A percentile compares a stretch with the other conserved stretches of the same genome.
Conservation (phyloP, 2,113 vertebrate genomes). For the Uria aalge region DNA sequence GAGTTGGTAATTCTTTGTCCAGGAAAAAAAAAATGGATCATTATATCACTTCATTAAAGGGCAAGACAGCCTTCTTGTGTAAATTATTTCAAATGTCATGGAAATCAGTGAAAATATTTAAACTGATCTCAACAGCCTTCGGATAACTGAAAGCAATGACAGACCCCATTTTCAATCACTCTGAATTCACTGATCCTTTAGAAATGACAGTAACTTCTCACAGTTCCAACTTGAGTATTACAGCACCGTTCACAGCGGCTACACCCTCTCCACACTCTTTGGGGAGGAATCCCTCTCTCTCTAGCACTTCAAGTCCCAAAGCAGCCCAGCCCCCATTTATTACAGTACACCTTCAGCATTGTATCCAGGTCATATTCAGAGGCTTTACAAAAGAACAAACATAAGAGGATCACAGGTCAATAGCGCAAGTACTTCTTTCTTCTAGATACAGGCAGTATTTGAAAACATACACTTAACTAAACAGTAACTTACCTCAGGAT, state of each 20-base stretch:
- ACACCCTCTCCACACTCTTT: rapidly evolving
- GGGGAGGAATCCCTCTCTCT: not conserved
- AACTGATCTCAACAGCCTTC: not conserved
- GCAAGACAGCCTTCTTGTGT: not conserved
- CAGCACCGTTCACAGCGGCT: rapidly evolving
- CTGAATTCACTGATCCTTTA: not conserved
- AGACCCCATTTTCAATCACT: not conserved
- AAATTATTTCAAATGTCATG: not conserved
- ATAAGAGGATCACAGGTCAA: not conserved
- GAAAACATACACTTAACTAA: not conserved
- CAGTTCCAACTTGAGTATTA: not conserved
- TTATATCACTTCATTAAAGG: not conserved
- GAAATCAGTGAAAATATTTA: not conserved
- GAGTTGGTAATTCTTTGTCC: not conserved
- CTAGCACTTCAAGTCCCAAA: not conserved
- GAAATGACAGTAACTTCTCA: not conserved
- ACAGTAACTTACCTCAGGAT: not conserved
- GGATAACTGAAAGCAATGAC: not conserved
- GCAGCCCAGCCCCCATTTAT: not conserved
- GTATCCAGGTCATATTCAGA: not conserved
- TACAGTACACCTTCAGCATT: not conserved
- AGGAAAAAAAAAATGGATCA: not conserved
- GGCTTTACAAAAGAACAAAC: not conserved
- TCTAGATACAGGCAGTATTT: not conserved
- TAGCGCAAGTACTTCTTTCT: not conserved